Percentiles rank a stretch among this genome's conserved stretches.
Conservation (phyloP, 92 coral and sea anemone species). For the Zoanthus sociatus region DNA sequence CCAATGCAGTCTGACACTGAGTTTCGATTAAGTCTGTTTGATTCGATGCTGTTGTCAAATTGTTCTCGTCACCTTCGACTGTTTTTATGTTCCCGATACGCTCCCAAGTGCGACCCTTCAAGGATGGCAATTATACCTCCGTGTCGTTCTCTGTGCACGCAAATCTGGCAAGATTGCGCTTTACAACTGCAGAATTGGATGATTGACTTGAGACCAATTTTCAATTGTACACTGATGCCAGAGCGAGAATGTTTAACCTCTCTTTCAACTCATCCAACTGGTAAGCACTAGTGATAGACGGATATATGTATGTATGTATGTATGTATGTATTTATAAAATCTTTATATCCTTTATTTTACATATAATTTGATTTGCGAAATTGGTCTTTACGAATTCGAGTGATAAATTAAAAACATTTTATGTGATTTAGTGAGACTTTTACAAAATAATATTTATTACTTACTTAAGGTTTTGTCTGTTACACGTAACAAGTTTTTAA, state of each 20-base stretch:
- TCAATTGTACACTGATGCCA: slow-evolving; percentile 33
- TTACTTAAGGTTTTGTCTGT: no score
- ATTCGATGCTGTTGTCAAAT: slow-evolving; percentile 7
- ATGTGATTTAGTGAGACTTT: no score
- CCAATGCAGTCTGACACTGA: slow-evolving; percentile 24
- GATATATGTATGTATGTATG: not conserved
- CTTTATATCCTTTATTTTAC: no score
- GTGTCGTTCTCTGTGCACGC: slow-evolving; percentile 9
- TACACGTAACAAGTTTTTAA: no score
- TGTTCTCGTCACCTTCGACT: slow-evolving; percentile 13
- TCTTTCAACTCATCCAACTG: not conserved
- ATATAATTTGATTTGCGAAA: no score
- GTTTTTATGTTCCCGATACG: slow-evolving; percentile 34
- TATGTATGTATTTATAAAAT: no score
- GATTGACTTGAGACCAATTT: slow-evolving; percentile 14
- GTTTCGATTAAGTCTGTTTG: slow-evolving; percentile 1
- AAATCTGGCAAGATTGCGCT: slow-evolving; percentile 21
- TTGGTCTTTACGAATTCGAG: no score
- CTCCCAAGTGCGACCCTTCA: slow-evolving; percentile 18
- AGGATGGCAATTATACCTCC: slow-evolving; percentile 5
- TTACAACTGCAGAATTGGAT: not conserved
- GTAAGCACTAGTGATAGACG: not conserved
- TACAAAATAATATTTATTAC: no score
- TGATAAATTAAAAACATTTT: no score
- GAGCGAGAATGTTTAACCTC: slow-evolving; percentile 12